phyloP scores from a whole-genome alignment of 2,888 invertebrate genomes.

The Sinodicranocentrus sp. region DNA sequence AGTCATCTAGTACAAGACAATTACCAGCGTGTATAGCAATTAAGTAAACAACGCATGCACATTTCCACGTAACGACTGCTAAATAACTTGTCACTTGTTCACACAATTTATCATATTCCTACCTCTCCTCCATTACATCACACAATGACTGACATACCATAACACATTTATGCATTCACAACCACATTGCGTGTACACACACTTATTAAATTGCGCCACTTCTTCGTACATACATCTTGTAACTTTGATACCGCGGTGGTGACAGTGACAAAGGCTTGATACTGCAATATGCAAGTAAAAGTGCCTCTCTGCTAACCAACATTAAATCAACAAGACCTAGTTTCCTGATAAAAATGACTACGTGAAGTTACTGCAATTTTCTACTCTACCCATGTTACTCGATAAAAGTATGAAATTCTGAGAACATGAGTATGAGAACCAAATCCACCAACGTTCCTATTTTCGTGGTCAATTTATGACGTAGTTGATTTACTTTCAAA shows the following conservation, averaged over 20 bases:
- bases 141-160: too few relatives aligned
- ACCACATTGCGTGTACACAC: neutral
- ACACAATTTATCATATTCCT: conserved; percentile 23
- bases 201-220: neutral
- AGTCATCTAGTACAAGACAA: too few relatives aligned
- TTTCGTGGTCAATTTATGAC: too few relatives aligned
- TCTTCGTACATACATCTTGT: neutral
- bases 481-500: too few relatives aligned
- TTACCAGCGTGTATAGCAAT: too few relatives aligned
- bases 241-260: conserved; percentile 4
- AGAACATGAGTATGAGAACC: too few relatives aligned
- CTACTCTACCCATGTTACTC: too few relatives aligned
- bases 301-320: neutral
- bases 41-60: conserved; percentile 39
- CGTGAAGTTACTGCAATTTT: too few relatives aligned
- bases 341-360: conserved; percentile 23
- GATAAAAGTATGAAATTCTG: too few relatives aligned
- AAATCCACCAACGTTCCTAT: too few relatives aligned
- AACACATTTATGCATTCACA: conserved; percentile 7
- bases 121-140: neutral
- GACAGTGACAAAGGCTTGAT: conserved; percentile 12
- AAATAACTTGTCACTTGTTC: conserved; percentile 2
- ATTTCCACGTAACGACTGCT: neutral
- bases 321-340: conserved; percentile 26
- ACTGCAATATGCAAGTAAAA: conserved; percentile 1